Conservation (phyloP, 1,140 invertebrate genomes). For the Tyrophagus putrescentiae region DNA sequence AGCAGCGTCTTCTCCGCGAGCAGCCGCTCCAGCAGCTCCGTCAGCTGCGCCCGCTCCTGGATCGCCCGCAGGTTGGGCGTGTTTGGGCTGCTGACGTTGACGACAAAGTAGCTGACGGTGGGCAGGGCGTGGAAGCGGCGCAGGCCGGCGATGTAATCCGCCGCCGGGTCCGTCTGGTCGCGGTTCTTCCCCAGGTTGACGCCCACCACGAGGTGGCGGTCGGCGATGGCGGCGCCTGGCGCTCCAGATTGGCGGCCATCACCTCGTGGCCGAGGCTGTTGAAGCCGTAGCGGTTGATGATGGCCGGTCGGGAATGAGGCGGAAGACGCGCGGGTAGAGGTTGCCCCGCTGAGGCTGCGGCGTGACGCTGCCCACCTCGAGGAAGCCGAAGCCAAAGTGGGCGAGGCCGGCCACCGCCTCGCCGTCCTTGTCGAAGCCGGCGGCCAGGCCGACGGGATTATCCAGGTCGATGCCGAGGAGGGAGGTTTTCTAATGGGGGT, state of each 20-base stretch:
- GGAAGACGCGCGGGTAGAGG: slow-evolving; percentile 75
- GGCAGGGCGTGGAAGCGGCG: slow-evolving; percentile 48
- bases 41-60: slow-evolving; percentile 60
- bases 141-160: slow-evolving; percentile 69
- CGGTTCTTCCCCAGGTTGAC: slow-evolving; percentile 96
- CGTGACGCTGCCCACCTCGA: slow-evolving; percentile 92
- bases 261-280: slow-evolving; percentile 80
- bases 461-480: slow-evolving; percentile 52
- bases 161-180: slow-evolving; percentile 48
- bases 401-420: slow-evolving; percentile 68
- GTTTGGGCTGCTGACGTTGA: slow-evolving; percentile 84
- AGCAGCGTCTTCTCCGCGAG: slow-evolving; percentile 45
- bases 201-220: slow-evolving; percentile 42
- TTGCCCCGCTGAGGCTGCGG: slow-evolving; percentile 82
- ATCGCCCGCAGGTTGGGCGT: slow-evolving; percentile 74
- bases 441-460: slow-evolving; percentile 88
- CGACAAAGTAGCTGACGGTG: slow-evolving; percentile 69
- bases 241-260: slow-evolving; percentile 46
- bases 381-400: slow-evolving; percentile 79
- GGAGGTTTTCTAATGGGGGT: slow-evolving; percentile 41
- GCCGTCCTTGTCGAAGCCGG: slow-evolving; percentile 94
- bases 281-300: slow-evolving; percentile 94
- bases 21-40: slow-evolving; percentile 47
- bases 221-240: not conserved
- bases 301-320: slow-evolving; percentile 65